Percentiles rank a stretch among this genome's conserved stretches.
Conservation (phyloP, 2,113 vertebrate genomes). For the Alethe diademata region DNA sequence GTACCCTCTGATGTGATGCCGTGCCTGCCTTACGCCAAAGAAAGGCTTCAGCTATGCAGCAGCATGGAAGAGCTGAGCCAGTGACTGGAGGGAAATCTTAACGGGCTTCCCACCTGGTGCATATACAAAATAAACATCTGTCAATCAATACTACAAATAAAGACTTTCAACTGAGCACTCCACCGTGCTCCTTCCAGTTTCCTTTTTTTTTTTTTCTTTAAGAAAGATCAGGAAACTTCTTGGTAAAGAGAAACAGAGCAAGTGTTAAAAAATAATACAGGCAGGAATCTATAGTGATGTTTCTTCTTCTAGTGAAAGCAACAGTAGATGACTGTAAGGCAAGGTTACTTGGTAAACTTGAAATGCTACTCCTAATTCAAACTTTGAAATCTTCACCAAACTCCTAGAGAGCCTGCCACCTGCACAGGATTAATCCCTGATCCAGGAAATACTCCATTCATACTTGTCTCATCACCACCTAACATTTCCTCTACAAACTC, state of each 20-base stretch:
- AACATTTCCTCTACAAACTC: neutral
- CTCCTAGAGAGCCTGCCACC: neutral
- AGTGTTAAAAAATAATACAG: neutral
- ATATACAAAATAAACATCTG: neutral
- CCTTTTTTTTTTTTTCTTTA: no score
- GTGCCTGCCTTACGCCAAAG: neutral
- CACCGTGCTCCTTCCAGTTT: neutral
- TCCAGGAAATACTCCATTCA: neutral
- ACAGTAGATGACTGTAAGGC: neutral
- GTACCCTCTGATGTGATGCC: neutral
- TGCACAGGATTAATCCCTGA: neutral
- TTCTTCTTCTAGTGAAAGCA: neutral
- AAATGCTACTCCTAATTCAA: neutral
- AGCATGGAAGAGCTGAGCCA: neutral
- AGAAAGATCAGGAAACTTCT: neutral
- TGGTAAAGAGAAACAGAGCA: neutral
- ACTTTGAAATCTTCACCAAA: neutral
- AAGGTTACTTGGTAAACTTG: neutral
- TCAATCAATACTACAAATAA: neutral
- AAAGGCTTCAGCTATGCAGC: neutral
- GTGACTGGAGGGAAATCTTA: neutral
- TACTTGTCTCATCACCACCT: neutral
- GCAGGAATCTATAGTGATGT: neutral
- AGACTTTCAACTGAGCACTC: neutral
- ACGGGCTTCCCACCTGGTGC: neutral